Percentiles rank a stretch among this genome's conserved stretches.
phyloP scores from a whole-genome alignment of 2,113 vertebrate species.

The Nematolebias whitei region DNA sequence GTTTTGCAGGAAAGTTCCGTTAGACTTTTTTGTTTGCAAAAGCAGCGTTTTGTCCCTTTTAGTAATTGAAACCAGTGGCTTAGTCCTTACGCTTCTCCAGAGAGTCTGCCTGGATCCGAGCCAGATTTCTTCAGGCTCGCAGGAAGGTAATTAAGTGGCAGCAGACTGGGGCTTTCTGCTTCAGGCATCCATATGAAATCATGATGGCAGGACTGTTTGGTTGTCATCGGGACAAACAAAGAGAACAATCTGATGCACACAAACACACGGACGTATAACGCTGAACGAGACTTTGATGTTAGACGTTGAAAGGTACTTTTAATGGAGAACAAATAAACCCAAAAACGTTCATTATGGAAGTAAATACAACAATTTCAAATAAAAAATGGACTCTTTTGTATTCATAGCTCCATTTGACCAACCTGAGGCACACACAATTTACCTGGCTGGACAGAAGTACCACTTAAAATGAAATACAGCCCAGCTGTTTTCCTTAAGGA shows the following conservation, averaged over 20 bases:
- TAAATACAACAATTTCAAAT: neutral
- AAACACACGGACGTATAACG: neutral
- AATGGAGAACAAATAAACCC: neutral
- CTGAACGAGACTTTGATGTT: conserved; percentile 12
- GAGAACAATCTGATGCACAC: conserved; percentile 15
- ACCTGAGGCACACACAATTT: neutral
- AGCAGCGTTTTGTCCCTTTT: conserved; percentile 48
- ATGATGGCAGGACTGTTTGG: conserved; percentile 49
- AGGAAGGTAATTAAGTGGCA: conserved; percentile 76
- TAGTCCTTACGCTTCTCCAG: conserved; percentile 47
- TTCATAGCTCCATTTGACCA: conserved; percentile 11
- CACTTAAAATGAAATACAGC: conserved; percentile 13
- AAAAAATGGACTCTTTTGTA: neutral
- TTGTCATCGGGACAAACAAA: conserved; percentile 30
- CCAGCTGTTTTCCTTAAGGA: neutral
- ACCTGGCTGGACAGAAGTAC: conserved; percentile 25
- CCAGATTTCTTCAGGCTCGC: conserved; percentile 68
- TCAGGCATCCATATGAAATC: conserved; percentile 65
- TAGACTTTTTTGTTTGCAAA: conserved; percentile 30
- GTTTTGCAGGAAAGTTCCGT: too few species aligned
- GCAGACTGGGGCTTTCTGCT: conserved; percentile 71
- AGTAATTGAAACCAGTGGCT: conserved; percentile 66
- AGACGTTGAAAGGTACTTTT: conserved; percentile 18
- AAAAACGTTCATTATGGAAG: conserved; percentile 15
- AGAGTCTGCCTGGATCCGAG: conserved; percentile 65